Conservation (phyloP, 2,113 vertebrate genomes). For the Myrmecobius fasciatus region DNA sequence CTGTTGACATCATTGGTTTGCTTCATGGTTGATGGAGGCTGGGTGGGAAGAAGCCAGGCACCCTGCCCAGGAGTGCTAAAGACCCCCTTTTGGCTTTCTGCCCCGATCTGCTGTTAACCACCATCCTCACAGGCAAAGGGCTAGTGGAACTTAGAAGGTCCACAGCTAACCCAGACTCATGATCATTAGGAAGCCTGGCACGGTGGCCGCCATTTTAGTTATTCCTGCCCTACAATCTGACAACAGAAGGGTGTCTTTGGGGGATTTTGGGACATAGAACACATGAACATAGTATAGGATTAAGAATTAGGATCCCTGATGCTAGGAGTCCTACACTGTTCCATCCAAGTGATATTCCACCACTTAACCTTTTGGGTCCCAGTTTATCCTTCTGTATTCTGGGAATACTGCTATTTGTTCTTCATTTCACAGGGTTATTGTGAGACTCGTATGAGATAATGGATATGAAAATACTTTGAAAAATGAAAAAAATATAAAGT, state of each 20-base stretch:
- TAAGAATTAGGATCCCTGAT: background rate
- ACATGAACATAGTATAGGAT: conserved; percentile 40
- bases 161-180: background rate
- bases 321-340: too few relatives aligned
- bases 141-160: background rate
- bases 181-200: background rate
- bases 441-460: background rate
- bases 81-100: background rate
- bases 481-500: background rate
- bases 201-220: background rate
- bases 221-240: background rate
- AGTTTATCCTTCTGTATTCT: background rate
- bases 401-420: background rate
- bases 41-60: background rate
- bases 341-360: too few relatives aligned
- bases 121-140: conserved; percentile 15
- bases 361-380: background rate
- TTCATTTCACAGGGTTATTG: background rate
- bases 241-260: background rate
- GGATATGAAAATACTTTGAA: background rate
- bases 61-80: background rate
- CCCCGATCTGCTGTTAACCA: background rate
- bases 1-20: background rate
- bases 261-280: background rate
- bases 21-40: background rate